Base-by-base conservation (phyloP, 2,113 vertebrate species). In the Pandion haliaetus region DNA sequence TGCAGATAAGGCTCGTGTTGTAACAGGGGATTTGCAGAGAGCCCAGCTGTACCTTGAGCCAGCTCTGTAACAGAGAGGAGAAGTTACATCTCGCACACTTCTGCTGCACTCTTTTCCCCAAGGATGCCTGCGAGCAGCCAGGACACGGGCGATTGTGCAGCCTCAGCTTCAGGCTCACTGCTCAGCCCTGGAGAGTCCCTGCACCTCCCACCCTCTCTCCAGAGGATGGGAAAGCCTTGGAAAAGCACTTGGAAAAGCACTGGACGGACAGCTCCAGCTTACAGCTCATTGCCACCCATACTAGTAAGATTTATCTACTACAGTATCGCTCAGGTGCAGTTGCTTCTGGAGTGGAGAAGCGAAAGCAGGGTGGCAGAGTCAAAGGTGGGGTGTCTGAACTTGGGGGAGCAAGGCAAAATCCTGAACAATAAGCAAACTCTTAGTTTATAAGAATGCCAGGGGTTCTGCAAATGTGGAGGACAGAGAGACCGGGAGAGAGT, bases 281-380 rank as follows among this genome's bases (percentile, higher is more conserved):
- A 7, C 4, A 78, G 28, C 55, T 67, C 66, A 4, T 26, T 9
- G 42, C n/a, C 29, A 4, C 28, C 0, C 2, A 2, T 1, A 2
- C 14, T 5, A 11, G 8, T 5, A 17, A 44, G 71, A 23, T 94
- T 73, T 19, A 11, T 45, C 54, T 6, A 1, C 34, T 28, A 16
- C 12, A 10, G 52, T 8, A 40, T 26, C 5, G 0, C 73, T 59
- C n/a, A 0, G 24, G 26, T 29, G 28, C 32, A 1, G 52, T 4
- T 9, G 36, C 6, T 29, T 29, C 42, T 38, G 36, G 31, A 25
- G 52, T 0, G 8, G 44, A 63, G 29, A 63, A 54, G 57, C 2
- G 0, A 38, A 74, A 70, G 21, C 6, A 0, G 4, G 40, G 50
- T 9, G 36, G 28, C 5, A 14, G 23, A 88, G 63, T 28, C 32